Percentiles rank a stretch among this genome's conserved stretches.
Conservation (phyloP, 2,113 vertebrate genomes). For the Prionailurus viverrinus region DNA sequence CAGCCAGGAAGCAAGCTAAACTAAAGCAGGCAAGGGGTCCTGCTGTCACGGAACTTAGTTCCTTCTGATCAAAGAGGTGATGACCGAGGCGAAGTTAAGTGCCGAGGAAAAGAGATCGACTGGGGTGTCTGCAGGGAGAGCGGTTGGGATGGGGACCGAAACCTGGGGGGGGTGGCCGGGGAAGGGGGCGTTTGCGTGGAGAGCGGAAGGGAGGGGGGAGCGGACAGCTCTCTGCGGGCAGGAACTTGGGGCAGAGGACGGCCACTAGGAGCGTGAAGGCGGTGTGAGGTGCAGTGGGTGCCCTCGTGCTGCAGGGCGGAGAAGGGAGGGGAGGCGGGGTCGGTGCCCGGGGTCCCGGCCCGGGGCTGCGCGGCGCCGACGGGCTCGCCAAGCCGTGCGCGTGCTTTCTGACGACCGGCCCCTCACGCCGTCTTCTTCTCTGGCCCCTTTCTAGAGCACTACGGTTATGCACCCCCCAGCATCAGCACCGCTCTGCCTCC, state of each 20-base stretch:
- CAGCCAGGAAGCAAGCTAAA: accelerated
- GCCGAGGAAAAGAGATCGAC: no score
- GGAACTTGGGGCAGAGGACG: background rate
- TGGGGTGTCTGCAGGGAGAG: background rate
- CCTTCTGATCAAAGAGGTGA: background rate
- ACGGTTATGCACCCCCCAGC: slow-evolving; percentile 91
- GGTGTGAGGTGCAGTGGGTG: background rate
- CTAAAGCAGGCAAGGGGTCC: background rate
- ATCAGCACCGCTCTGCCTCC: slow-evolving; percentile 93
- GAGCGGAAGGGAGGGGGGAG: background rate
- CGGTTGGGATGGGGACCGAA: background rate
- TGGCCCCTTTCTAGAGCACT: slow-evolving; percentile 92
- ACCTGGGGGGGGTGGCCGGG: accelerated
- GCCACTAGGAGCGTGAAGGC: accelerated
- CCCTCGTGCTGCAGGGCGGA: background rate
- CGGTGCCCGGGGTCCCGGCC: background rate
- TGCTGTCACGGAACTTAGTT: background rate
- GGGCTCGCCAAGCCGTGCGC: background rate
- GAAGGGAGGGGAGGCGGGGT: background rate
- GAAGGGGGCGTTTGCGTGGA: background rate
- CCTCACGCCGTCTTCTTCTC: slow-evolving; percentile 77
- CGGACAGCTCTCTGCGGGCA: accelerated
- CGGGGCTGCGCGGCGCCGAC: accelerated
- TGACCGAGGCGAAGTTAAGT: accelerated
- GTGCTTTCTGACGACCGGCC: accelerated